These are phyloP conservation scores for Pristionchus maxplancki DNA, from an alignment of 2,888 invertebrate genomes.

Conservation along the genomic window DNA sequence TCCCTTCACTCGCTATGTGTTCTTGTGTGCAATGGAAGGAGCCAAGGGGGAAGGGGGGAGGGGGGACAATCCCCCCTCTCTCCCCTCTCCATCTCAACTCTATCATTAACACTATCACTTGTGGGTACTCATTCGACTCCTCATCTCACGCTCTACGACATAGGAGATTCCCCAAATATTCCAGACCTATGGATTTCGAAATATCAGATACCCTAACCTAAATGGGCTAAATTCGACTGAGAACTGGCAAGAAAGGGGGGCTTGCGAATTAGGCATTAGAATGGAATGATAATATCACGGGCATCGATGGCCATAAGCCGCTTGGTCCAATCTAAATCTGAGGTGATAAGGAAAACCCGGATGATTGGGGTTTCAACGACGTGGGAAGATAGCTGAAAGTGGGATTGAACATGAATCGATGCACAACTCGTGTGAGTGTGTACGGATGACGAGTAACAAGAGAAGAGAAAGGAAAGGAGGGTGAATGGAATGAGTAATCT, in stretches of 20 bases:
- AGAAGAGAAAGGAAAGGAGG: slow-evolving; percentile 30
- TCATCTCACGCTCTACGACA: background rate
- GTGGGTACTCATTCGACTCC: slow-evolving; percentile 34
- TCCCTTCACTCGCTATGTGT: slow-evolving; percentile 36
- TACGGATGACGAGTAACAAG: slow-evolving; percentile 29
- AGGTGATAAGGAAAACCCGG: background rate
- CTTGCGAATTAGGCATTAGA: background rate
- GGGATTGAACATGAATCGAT: slow-evolving; percentile 28
- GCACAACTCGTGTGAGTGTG: slow-evolving; percentile 11
- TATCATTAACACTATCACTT: slow-evolving; percentile 42
- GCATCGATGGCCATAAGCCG: background rate
- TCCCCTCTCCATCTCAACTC: slow-evolving; percentile 7
- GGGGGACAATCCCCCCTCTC: slow-evolving; percentile 29
- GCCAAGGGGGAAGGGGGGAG: slow-evolving; percentile 34
- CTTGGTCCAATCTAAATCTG: background rate
- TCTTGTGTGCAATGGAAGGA: slow-evolving; percentile 44
- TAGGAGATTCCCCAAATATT: background rate
- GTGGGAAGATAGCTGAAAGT: background rate
- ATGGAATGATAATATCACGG: background rate
- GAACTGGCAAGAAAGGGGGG: background rate
- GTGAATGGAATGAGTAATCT: slow-evolving; percentile 39
- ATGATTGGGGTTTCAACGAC: background rate
- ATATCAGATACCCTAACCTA: background rate
- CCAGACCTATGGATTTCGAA: background rate
- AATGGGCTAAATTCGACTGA: background rate